phyloP scores from a whole-genome alignment of 2,888 invertebrate species.

The Hypercompe scribonia region DNA sequence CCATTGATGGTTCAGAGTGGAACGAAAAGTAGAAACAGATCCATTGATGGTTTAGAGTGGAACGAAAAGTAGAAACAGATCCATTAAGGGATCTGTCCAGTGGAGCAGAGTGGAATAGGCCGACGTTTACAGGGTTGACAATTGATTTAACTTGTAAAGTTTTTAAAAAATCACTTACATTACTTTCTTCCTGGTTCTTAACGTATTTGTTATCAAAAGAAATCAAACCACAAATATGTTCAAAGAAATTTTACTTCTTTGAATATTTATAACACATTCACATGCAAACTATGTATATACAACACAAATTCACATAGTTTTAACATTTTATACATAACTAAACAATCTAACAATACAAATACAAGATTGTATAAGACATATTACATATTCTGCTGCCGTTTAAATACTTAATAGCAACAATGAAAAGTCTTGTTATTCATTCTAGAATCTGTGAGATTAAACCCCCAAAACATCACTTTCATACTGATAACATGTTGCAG shows the following conservation, averaged over 20 bases:
- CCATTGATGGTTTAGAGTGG: too few relatives aligned
- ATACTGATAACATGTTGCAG: background rate
- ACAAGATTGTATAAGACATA: background rate
- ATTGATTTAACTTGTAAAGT: too few relatives aligned
- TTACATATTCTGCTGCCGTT: background rate
- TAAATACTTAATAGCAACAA: background rate
- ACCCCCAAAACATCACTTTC: background rate
- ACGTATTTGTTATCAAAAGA: background rate
- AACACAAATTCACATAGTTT: conserved; percentile 14
- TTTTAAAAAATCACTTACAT: too few relatives aligned
- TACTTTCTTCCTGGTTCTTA: background rate
- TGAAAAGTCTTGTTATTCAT: background rate
- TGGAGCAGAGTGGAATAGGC: too few relatives aligned
- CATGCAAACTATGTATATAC: conserved; percentile 39
- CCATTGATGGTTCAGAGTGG: too few relatives aligned
- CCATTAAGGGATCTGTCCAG: too few relatives aligned
- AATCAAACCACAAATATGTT: background rate
- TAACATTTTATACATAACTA: background rate
- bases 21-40: too few relatives aligned
- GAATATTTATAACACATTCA: conserved; percentile 1
- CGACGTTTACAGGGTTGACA: too few relatives aligned
- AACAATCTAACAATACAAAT: background rate
- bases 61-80: too few relatives aligned
- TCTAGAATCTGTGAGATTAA: background rate
- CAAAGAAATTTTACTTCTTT: background rate